Percentiles rank a stretch among this genome's conserved stretches.
These are phyloP conservation scores for Chiridota heheva DNA, from an alignment of 35 echinoderm and acorn worm genomes.

Conservation along the genomic window DNA sequence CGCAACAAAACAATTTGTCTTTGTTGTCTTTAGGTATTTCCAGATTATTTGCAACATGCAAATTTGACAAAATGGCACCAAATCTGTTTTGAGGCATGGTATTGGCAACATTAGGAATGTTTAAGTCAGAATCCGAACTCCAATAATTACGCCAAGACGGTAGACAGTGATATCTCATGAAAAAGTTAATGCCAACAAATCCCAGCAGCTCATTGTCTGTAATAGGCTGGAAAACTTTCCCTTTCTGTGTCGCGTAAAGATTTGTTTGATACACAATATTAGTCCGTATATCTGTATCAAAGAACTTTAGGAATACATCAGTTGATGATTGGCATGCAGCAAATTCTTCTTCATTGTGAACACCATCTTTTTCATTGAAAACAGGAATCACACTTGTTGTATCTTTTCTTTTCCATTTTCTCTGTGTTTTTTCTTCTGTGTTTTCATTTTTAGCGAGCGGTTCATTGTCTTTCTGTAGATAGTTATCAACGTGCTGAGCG, in stretches of 20 bases:
- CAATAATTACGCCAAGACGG: conserved; percentile 12
- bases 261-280: conserved; percentile 44
- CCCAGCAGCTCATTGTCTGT: conserved; percentile 31
- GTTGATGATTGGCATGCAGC: not conserved
- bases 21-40: conserved; percentile 1
- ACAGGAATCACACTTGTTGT: not conserved
- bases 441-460: not conserved
- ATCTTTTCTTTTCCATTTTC: not conserved
- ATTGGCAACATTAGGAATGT: not conserved
- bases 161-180: conserved; percentile 28
- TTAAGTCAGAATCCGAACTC: not conserved
- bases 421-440: not conserved
- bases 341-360: conserved; percentile 4
- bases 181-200: conserved; percentile 51
- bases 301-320: conserved; percentile 2
- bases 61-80: conserved; percentile 23
- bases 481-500: not conserved
- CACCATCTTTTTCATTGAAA: conserved; percentile 10
- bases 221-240: not conserved
- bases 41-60: conserved; percentile 14
- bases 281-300: not conserved
- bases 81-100: conserved; percentile 15
- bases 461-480: not conserved
- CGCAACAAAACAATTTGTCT: not conserved
- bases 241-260: conserved; percentile 36